phyloP scores from a whole-genome alignment of 2,113 vertebrate genomes.

The Parotia lawesii region DNA sequence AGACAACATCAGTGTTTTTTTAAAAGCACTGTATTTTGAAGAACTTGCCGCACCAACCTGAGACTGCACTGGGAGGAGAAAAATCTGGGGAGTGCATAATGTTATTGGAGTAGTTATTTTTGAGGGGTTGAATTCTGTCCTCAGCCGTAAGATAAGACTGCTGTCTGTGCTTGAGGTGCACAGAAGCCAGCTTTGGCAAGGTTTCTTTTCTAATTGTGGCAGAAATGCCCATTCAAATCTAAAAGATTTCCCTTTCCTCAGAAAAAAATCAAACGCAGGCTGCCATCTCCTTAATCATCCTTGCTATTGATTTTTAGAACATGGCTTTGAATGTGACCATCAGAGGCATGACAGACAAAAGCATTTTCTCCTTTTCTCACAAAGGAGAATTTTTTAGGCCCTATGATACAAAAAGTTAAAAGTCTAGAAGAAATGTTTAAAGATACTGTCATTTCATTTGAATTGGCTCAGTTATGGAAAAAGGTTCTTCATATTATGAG shows the following conservation, averaged over 20 bases:
- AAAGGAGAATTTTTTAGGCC: neutral
- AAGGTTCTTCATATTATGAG: neutral
- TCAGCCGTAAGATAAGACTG: neutral
- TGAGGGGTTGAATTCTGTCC: neutral
- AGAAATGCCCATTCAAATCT: neutral
- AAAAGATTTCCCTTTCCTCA: neutral
- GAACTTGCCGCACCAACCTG: neutral
- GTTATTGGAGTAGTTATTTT: neutral
- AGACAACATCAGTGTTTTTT: fast-evolving
- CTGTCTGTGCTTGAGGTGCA: neutral
- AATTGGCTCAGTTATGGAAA: neutral
- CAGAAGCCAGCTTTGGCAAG: fast-evolving
- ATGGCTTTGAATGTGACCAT: neutral
- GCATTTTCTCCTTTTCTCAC: neutral
- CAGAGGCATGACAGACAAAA: constrained; percentile 5
- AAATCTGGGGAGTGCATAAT: neutral
- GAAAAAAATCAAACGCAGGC: neutral
- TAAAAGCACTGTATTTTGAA: neutral
- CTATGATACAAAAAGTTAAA: neutral
- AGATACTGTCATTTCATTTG: neutral
- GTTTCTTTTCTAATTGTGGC: neutral
- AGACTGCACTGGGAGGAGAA: neutral
- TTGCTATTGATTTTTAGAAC: neutral
- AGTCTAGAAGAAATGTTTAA: neutral
- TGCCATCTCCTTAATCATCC: neutral